Evolutionary conservation across 2,888 invertebrate genomes (phyloP).

Genomic region (Melanchra persicariae): DNA sequence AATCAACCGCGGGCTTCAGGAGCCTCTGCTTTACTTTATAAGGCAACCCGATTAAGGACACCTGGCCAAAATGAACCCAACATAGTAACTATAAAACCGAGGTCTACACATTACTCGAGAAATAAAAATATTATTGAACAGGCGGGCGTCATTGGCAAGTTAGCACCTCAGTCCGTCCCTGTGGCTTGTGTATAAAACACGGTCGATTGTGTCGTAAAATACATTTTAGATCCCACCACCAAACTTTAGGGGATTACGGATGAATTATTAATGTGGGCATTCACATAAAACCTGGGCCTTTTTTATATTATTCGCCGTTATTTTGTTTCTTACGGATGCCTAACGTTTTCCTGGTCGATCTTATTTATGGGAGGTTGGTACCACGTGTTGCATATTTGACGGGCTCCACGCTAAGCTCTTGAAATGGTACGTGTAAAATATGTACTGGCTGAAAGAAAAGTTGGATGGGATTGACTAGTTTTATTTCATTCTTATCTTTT

Average conservation of each 20-base stretch:
- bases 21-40: background rate
- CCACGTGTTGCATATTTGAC: conserved; percentile 67
- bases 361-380: conserved; percentile 63
- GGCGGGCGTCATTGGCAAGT: conserved; percentile 55
- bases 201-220: conserved; percentile 84
- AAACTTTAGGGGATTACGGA: conserved; percentile 84
- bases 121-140: conserved; percentile 49
- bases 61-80: background rate
- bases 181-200: conserved; percentile 75
- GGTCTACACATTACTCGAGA: conserved; percentile 41
- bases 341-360: conserved; percentile 67
- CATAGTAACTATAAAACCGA: conserved; percentile 33
- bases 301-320: conserved; percentile 76
- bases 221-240: conserved; percentile 79
- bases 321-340: conserved; percentile 68
- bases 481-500: conserved; percentile 20
- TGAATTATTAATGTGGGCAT: conserved; percentile 88
- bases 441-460: conserved; percentile 46
- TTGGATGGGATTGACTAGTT: conserved; percentile 21
- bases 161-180: conserved; percentile 67
- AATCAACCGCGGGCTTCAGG: background rate
- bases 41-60: conserved; percentile 2
- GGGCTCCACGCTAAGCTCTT: conserved; percentile 54
- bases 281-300: conserved; percentile 82
- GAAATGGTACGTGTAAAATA: conserved; percentile 53